Base-by-base conservation (phyloP, 1,140 invertebrate genomes). In the Drosophila ficusphila region DNA sequence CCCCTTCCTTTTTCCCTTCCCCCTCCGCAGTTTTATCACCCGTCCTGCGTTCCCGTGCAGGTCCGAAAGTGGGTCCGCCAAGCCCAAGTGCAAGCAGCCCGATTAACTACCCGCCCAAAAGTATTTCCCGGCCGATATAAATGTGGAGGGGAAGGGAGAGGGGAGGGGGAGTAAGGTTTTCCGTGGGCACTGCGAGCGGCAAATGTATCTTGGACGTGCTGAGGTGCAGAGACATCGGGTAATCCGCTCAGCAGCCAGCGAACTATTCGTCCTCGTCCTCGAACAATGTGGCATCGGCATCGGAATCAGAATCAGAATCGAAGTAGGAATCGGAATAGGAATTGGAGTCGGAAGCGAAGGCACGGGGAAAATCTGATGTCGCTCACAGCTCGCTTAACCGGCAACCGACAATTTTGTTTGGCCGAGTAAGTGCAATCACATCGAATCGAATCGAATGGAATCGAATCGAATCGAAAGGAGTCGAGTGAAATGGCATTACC, bases 151-250 rank as follows among this genome's bases (percentile, higher is more conserved):
- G 7, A 19, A n/a, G n/a, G n/a, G n/a, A n/a, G n/a, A n/a, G n/a
- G n/a, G n/a, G n/a, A n/a, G 51, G 12, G 48, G 6, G 7, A 19
- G 33, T n/a, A 16, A 33, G 5, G 38, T n/a, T 54, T 57, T 34
- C n/a, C 27, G 8, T 12, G 19, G 38, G 44, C 65, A 76, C 75
- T 71, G 64, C 58, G 76, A 54, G 61, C 75, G 72, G 78, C 72
- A 79, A 86, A 85, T 85, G 76, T 79, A 85, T 85, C 76, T 68
- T 60, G 81, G 76, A 85, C 79, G 79, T 85, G 79, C 67, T 69
- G 81, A 39, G 78, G 65, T 56, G 47, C 42, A 27, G 75, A 52
- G 56, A 33, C 49, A 62, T 56, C 61, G 57, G 29, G 57, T 65
- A 70, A 72, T 77, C 78, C 73, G 31, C 42, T 51, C 27, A 52